Evolutionary conservation across 2,113 vertebrate genomes (phyloP), one percentile per base, ranked within the genome.

Genomic region (Propithecus coquereli): DNA sequence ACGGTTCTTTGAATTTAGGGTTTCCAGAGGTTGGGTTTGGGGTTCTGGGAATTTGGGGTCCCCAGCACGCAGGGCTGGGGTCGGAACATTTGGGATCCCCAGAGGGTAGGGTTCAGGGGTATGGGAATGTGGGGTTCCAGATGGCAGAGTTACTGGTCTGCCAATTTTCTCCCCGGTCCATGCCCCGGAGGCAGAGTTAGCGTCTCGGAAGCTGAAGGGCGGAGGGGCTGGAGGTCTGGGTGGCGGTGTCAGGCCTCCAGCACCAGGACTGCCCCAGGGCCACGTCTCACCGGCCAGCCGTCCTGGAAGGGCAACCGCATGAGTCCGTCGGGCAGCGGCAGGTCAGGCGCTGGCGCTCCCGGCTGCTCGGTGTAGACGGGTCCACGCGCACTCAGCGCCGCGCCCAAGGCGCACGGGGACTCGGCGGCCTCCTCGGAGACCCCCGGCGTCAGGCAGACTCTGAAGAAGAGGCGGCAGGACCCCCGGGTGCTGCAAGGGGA

Each of bases 211-310:
- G 45, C 16, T 63, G 68, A 63, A 37, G 30, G 16, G 17, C 25
- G 43, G 76, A 22, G 34, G 30, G 37, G 25, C 4, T 45, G 4
- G 8, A 65, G 52, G 45, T 52, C 63, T 40, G 37, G 18, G 45
- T 34, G 45, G 22, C 34, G 22, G 40, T 40, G 13, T 37, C 14
- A 40, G 37, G 43, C 23, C 13, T 0, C 18, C 27, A 43, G 34
- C n/a, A 14, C 20, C 1, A 4, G 20, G 11, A 25, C 9, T 47
- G 17, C 32, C 83, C 79, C 2, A 10, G 65, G 5, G 43, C 22
- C 2, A 18, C 57, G 40, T 70, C 99, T 98, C 93, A 99, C 99
- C 98, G 99, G 99, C 99, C 99, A 99, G 96, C 99, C 99, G 94
- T 99, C 99, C 8, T 79, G 95, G 77, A 99, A 99, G 2, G 98